Evolutionary conservation across 2,113 vertebrate species (phyloP).

Genomic region (Sardina pilchardus): DNA sequence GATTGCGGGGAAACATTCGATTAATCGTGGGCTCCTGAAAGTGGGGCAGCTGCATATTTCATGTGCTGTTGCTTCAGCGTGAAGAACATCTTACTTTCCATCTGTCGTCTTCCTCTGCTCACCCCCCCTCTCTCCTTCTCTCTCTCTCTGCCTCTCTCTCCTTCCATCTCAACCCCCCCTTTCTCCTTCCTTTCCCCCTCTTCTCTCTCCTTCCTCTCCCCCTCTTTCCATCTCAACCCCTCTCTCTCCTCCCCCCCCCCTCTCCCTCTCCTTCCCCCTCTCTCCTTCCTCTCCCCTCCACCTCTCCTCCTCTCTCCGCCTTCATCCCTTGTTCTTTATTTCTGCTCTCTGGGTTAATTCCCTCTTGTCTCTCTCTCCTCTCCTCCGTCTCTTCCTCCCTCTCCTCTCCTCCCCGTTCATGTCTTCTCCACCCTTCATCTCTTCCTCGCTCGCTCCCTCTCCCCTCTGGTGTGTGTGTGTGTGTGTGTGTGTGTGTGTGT

Average conservation of each 20-base stretch:
- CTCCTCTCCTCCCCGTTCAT: slow-evolving; percentile 11
- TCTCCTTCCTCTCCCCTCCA: not conserved
- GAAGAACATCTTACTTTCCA: slow-evolving; percentile 33
- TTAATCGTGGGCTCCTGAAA: slow-evolving; percentile 64
- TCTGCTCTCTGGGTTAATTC: too few relatives aligned
- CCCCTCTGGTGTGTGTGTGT: too few relatives aligned
- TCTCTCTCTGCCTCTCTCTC: not conserved
- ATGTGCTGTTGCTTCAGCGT: slow-evolving; percentile 22
- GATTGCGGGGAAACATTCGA: slow-evolving; percentile 65
- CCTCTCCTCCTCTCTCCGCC: too few relatives aligned
- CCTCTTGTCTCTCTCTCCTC: too few relatives aligned
- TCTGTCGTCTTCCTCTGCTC: slow-evolving; percentile 3
- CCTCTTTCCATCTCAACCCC: too few relatives aligned
- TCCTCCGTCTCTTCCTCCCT: too few relatives aligned
- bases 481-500: not conserved
- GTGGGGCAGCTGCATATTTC: slow-evolving; percentile 46
- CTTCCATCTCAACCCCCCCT: not conserved
- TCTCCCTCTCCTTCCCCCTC: not conserved
- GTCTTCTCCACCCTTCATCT: slow-evolving; percentile 18
- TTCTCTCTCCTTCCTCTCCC: not conserved
- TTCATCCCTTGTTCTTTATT: too few relatives aligned
- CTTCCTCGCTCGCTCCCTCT: not conserved
- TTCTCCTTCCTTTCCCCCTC: not conserved
- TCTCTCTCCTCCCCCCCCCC: not conserved
- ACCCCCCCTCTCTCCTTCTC: slow-evolving; percentile 5